phyloP scores from a whole-genome alignment of 2,113 vertebrate genomes.

The Cygnus atratus region DNA sequence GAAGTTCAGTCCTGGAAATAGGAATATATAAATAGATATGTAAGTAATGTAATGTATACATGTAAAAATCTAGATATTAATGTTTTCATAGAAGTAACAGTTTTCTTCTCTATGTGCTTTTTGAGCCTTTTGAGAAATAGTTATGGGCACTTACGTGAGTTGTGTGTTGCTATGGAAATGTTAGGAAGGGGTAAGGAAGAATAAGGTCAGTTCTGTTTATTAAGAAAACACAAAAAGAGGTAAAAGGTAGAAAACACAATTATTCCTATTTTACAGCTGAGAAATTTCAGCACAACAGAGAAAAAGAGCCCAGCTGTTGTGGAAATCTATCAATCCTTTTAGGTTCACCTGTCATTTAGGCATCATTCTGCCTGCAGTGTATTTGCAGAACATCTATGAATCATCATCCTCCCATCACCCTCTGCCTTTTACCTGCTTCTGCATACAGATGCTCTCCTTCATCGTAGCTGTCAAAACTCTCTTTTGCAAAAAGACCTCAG shows the following conservation, averaged over 20 bases:
- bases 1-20: background rate
- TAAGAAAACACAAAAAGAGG: constrained; percentile 11
- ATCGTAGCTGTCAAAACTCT: background rate
- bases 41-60: background rate
- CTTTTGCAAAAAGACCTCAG: background rate
- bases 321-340: constrained; percentile 9
- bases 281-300: background rate
- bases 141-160: background rate
- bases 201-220: background rate
- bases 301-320: background rate
- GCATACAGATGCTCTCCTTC: background rate
- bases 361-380: background rate
- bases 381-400: background rate
- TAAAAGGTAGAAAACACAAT: constrained; percentile 25
- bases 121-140: background rate
- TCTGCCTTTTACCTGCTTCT: background rate
- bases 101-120: background rate
- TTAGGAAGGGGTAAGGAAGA: background rate
- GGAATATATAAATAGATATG: background rate
- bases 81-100: background rate
- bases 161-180: constrained; percentile 52
- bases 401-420: background rate
- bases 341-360: constrained; percentile 10
- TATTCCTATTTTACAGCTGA: background rate
- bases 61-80: background rate